Base-by-base conservation (phyloP, 2,113 vertebrate genomes). In the Trachemys scripta region DNA sequence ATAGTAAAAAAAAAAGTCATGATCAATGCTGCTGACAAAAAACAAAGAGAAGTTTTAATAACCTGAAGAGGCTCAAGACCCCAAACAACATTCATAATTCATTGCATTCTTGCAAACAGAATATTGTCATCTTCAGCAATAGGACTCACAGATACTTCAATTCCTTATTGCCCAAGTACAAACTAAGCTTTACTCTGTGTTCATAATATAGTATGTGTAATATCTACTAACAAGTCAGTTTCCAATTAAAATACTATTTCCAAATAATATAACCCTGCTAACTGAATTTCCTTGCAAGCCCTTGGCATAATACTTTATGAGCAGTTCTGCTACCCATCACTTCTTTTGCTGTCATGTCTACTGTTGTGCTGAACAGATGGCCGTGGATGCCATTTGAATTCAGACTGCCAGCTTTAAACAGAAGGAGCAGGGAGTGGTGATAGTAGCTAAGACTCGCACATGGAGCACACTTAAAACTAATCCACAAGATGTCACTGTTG, bases 401-500 rank as follows among this genome's bases (percentile, higher is more conserved):
- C 92, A 82, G 84, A 25, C 59, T 51, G 59, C 49, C 3, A 12
- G 12, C 22, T 87, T 93, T 92, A 69, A 38, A 6, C 4, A 2
- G 42, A 14, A 80, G 54, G 24, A 24, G 20, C 88, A 94, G 35
- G 45, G 59, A 92, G 29, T 62, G 17, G 80, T 81, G 84, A 11
- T 0, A 9, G 83, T 42, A 90, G 45, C 1, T 22, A 53, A 45
- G 14, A 53, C 94, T 96, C 89, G 84, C 80, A 82, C 11, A 24
- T 7, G 65, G 62, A 88, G 51, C 35, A 62, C 54, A 42, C 75
- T 25, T 87, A 56, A 93, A 87, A 90, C 16, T 6, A 82, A 76
- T 82, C 98, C 98, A 98, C 98, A 97, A 97, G 98, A 95, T 98
- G 98, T 98, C 98, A 96, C 97, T 98, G 84, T 96, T 97, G 97